These are phyloP conservation scores for Biston betularia DNA, from an alignment of 2,888 invertebrate genomes.

Conservation along the genomic window DNA sequence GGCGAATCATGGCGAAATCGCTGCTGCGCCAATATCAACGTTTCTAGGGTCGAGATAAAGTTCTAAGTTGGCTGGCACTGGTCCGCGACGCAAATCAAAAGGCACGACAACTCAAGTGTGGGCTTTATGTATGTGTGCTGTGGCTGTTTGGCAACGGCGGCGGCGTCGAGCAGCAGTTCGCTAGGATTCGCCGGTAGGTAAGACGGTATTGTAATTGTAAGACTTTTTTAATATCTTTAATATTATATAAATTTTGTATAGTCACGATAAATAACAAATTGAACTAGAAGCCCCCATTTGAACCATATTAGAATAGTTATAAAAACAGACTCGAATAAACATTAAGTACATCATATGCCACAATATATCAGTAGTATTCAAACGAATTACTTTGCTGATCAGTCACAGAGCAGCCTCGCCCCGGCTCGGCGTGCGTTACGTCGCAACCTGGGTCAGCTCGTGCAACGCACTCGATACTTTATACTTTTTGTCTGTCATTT, in stretches of 20 bases:
- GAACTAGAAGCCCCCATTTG: neutral
- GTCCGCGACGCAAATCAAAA: neutral
- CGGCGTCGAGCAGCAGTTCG: neutral
- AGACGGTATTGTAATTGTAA: slow-evolving; percentile 9
- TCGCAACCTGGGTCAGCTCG: too few relatives aligned
- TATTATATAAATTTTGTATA: slow-evolving; percentile 1
- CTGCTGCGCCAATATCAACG: neutral
- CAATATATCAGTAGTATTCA: neutral
- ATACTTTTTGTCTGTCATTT: too few relatives aligned
- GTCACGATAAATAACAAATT: slow-evolving; percentile 10
- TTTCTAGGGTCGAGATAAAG: neutral
- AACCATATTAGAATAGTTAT: neutral
- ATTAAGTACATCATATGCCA: slow-evolving; percentile 1
- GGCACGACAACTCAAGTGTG: neutral
- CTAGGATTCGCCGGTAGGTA: neutral
- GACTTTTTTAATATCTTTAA: too few relatives aligned
- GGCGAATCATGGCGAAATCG: neutral
- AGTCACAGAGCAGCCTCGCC: neutral
- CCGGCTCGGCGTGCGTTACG: neutral
- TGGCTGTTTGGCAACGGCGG: neutral
- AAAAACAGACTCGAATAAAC: neutral
- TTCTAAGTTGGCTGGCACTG: neutral
- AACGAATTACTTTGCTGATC: neutral
- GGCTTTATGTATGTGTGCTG: neutral
- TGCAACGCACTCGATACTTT: too few relatives aligned